Conservation (phyloP, 2,113 vertebrate genomes). For the Perca flavescens region DNA sequence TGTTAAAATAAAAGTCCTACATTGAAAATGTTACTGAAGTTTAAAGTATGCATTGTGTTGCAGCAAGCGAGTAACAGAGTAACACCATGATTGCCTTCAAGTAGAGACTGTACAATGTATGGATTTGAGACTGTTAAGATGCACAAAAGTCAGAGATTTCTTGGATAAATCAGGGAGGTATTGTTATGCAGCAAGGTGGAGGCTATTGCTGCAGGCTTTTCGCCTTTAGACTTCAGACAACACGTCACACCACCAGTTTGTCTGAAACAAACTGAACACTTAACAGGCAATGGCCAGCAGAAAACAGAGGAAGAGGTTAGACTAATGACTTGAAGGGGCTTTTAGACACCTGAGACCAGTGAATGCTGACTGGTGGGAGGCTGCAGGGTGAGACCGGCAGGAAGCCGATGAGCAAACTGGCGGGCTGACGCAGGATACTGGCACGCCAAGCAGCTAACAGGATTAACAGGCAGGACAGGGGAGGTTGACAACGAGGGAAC, state of each 20-base stretch:
- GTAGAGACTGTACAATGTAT: too few species aligned
- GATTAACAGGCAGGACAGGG: constrained; percentile 11
- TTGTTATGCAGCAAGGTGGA: too few species aligned
- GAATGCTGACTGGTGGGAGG: background rate
- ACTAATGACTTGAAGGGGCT: background rate
- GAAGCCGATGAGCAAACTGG: constrained; percentile 9
- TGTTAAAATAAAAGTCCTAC: too few species aligned
- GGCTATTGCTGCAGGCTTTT: too few species aligned
- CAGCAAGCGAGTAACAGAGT: too few species aligned
- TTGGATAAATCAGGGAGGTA: background rate
- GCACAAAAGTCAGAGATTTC: background rate
- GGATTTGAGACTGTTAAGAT: too few species aligned
- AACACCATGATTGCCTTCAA: too few species aligned
- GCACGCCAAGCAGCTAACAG: background rate
- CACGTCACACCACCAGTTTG: background rate
- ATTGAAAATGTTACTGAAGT: too few species aligned
- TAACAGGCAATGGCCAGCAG: background rate
- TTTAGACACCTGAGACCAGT: background rate
- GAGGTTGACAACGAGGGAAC: background rate
- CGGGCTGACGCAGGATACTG: background rate
- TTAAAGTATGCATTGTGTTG: too few species aligned
- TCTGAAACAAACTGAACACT: background rate
- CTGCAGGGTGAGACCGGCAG: background rate
- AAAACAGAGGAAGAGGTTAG: background rate
- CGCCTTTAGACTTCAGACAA: too few species aligned